Percentiles rank a stretch among this genome's conserved stretches.
Conservation (phyloP, 2,888 invertebrate species). For the Cryptophagus acutangulus region DNA sequence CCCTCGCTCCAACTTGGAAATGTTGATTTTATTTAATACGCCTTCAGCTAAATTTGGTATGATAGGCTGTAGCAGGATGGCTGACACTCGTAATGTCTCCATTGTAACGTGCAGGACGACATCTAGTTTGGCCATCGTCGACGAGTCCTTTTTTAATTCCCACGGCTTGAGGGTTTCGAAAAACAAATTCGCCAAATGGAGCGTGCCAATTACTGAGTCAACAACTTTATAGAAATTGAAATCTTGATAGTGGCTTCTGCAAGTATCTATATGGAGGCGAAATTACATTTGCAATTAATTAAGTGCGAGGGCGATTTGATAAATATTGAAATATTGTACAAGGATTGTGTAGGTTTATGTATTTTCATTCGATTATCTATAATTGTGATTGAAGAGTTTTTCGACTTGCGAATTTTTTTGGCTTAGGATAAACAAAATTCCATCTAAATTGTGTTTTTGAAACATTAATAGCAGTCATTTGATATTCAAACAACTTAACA, state of each 20-base stretch:
- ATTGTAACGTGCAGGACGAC: slow-evolving; percentile 76
- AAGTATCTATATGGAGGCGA: too few species aligned
- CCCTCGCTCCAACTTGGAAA: slow-evolving; percentile 47
- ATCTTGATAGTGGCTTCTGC: slow-evolving; percentile 64
- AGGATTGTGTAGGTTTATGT: too few species aligned
- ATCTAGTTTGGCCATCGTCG: slow-evolving; percentile 56
- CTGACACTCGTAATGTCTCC: slow-evolving; percentile 76
- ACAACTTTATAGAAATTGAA: slow-evolving; percentile 80
- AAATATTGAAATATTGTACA: neutral
- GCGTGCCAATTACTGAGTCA: slow-evolving; percentile 67
- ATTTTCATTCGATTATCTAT: too few species aligned
- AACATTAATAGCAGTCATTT: too few species aligned
- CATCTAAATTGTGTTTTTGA: too few species aligned
- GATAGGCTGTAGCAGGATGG: slow-evolving; percentile 80
- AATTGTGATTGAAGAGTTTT: too few species aligned
- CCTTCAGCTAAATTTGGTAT: slow-evolving; percentile 66
- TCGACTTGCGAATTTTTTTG: too few species aligned
- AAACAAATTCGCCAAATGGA: slow-evolving; percentile 79
- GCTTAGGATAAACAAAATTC: too few species aligned
- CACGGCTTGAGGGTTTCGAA: slow-evolving; percentile 86
- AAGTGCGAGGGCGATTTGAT: neutral
- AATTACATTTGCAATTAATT: too few species aligned
- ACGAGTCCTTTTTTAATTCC: slow-evolving; percentile 62
- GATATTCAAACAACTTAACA: too few species aligned
- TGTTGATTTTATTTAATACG: slow-evolving; percentile 65